A percentile compares a stretch with the other conserved stretches of the same genome.
These are phyloP conservation scores for Epinotia demarniana DNA, from an alignment of 2,888 invertebrate genomes.

Conservation along the genomic window DNA sequence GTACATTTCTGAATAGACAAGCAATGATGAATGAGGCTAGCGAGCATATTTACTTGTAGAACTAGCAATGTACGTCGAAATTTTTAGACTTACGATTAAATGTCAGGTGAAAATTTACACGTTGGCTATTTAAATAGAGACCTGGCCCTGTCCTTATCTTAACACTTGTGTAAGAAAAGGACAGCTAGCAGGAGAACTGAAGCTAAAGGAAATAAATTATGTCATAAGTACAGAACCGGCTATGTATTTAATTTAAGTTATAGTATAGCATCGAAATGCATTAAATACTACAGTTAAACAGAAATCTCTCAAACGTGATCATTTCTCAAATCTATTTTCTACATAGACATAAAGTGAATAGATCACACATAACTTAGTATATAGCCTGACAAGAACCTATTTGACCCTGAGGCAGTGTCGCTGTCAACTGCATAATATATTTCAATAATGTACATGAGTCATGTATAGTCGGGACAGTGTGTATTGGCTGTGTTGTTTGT, in stretches of 20 bases:
- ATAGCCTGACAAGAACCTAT: too few species aligned
- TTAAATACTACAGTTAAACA: conserved; percentile 10
- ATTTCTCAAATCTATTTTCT: not conserved
- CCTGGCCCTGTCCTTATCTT: not conserved
- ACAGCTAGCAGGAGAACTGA: conserved; percentile 5
- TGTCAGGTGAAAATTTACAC: not conserved
- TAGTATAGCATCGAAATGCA: conserved; percentile 9
- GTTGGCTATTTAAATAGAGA: too few species aligned
- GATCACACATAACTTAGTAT: not conserved
- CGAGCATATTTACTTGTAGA: too few species aligned
- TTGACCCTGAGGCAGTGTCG: too few species aligned
- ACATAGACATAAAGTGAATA: not conserved
- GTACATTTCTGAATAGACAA: not conserved
- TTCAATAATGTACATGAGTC: too few species aligned
- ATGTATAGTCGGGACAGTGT: too few species aligned
- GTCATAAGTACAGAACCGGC: conserved; percentile 30
- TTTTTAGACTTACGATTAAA: too few species aligned
- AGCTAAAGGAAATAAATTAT: conserved; percentile 17
- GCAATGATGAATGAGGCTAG: not conserved
- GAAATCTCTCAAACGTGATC: not conserved
- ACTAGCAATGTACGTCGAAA: not conserved
- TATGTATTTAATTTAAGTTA: not conserved
- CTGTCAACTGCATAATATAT: too few species aligned
- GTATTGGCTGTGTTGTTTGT: too few species aligned
- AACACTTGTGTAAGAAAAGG: not conserved